phyloP scores from a whole-genome alignment of 2,113 vertebrate species.

The Pionites leucogaster region DNA sequence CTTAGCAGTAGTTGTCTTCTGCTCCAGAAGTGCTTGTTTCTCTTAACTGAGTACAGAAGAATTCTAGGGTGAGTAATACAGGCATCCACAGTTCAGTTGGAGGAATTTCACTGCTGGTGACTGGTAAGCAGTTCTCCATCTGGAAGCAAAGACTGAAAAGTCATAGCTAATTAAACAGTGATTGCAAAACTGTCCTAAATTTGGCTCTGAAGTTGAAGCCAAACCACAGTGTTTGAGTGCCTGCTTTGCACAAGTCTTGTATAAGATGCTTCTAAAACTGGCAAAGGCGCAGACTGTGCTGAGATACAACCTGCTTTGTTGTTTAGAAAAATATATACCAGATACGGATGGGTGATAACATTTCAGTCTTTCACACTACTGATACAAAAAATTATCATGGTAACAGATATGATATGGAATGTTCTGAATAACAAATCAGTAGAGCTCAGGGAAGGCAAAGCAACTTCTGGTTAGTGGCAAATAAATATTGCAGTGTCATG shows the following conservation, averaged over 20 bases:
- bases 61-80: neutral
- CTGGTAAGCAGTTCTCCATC: neutral
- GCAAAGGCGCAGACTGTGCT: neutral
- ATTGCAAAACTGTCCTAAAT: neutral
- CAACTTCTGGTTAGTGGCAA: neutral
- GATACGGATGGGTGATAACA: neutral
- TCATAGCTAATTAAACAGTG: neutral
- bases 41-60: neutral
- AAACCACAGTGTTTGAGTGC: neutral
- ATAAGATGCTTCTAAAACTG: neutral
- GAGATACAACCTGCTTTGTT: neutral
- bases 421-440: neutral
- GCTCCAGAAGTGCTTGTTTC: neutral
- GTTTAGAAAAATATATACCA: neutral
- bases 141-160: neutral
- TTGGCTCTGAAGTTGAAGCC: neutral
- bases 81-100: neutral
- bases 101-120: neutral
- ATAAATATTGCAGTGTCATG: neutral
- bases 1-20: neutral
- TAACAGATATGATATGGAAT: neutral
- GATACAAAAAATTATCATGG: neutral
- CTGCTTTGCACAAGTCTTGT: neutral
- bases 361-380: neutral
- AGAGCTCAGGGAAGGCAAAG: neutral